A percentile compares a stretch with the other conserved stretches of the same genome.
Conservation (phyloP, 2,888 invertebrate species). For the Dorcus hopei region DNA sequence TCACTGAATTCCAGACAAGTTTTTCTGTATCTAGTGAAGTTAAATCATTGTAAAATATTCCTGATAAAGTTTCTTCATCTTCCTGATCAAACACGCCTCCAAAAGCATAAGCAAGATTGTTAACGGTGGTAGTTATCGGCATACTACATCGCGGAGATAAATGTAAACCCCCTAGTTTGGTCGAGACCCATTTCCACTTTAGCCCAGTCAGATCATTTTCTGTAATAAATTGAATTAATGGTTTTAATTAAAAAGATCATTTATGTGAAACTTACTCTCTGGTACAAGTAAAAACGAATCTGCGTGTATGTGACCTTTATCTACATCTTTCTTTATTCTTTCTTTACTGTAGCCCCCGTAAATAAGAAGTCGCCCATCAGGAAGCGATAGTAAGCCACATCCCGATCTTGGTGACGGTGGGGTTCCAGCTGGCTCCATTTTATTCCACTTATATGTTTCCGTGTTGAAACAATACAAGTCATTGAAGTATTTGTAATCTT, state of each 20-base stretch:
- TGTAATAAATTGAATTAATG: conserved; percentile 37
- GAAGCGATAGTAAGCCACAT: conserved; percentile 66
- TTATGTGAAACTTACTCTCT: conserved; percentile 55
- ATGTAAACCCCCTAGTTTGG: conserved; percentile 64
- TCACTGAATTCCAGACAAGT: conserved; percentile 68
- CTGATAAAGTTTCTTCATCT: conserved; percentile 69
- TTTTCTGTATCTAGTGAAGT: conserved; percentile 71
- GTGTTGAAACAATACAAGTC: conserved; percentile 80
- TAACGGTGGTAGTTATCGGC: conserved; percentile 60
- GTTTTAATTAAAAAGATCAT: neutral
- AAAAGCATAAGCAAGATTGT: conserved; percentile 72
- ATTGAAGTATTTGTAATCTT: conserved; percentile 85
- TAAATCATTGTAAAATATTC: conserved; percentile 80
- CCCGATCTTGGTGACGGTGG: conserved; percentile 78
- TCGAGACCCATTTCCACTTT: conserved; percentile 70
- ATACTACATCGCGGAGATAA: conserved; percentile 69
- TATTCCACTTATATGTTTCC: conserved; percentile 75
- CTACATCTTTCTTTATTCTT: conserved; percentile 69
- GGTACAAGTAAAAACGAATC: conserved; percentile 67
- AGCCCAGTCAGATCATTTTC: conserved; percentile 58
- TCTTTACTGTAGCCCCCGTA: conserved; percentile 79
- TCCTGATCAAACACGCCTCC: conserved; percentile 86
- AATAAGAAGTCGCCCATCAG: conserved; percentile 64
- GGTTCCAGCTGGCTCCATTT: conserved; percentile 63
- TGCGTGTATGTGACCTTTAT: conserved; percentile 66